Evolutionary conservation across 2,113 vertebrate species (phyloP).

Genomic region (Ascaphus truei): DNA sequence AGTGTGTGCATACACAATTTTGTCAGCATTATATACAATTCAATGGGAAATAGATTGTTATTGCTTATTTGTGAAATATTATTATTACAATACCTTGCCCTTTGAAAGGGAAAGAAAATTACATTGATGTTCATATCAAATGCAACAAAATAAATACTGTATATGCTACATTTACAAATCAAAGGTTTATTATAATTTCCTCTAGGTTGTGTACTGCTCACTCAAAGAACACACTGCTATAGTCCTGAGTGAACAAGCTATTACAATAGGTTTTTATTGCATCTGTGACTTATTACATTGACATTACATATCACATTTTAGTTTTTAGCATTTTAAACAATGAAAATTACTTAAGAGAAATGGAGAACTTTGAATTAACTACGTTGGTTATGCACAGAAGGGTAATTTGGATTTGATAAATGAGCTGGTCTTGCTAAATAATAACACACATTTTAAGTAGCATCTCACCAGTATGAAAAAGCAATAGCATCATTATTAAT

Average conservation of each 20-base stretch:
- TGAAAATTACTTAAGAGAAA: slow-evolving; percentile 94
- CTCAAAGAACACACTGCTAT: neutral
- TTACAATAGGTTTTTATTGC: slow-evolving; percentile 60
- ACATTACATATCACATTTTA: slow-evolving; percentile 87
- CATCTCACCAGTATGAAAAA: slow-evolving; percentile 83
- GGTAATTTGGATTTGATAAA: slow-evolving; percentile 99
- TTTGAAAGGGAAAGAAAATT: no score
- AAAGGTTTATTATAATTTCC: no score
- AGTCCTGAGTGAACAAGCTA: neutral
- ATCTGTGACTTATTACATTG: slow-evolving; percentile 84
- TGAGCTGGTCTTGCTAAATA: slow-evolving; percentile 90
- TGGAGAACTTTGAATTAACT: slow-evolving; percentile 94
- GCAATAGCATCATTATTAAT: slow-evolving; percentile 96
- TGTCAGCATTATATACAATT: no score
- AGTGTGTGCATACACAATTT: no score
- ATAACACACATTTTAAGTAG: slow-evolving; percentile 98
- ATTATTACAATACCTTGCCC: no score
- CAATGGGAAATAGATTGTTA: no score
- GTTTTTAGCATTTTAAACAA: slow-evolving; percentile 94
- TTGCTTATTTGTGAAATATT: no score
- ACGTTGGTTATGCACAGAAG: slow-evolving; percentile 91
- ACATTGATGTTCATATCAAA: no score
- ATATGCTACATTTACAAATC: no score
- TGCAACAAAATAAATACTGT: no score
- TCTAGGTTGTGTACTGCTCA: no score